Evolutionary conservation across 2,113 vertebrate genomes (phyloP).

Genomic region (Candoia aspera): DNA sequence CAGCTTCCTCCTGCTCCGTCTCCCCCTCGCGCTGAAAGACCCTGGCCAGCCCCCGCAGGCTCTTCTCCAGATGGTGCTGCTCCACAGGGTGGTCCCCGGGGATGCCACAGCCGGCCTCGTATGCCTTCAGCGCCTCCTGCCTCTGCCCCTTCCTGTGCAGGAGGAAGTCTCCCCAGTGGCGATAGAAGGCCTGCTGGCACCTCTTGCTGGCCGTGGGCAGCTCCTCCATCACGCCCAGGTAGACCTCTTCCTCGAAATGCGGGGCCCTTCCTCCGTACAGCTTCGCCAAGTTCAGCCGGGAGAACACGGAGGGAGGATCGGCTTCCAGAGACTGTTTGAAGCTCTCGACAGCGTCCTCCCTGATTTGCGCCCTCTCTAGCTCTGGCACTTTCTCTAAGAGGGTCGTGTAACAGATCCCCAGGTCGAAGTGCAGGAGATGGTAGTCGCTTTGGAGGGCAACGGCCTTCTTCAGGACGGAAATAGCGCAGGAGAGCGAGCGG

Average conservation of each 20-base stretch:
- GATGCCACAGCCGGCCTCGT: not conserved
- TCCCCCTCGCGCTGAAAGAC: not conserved
- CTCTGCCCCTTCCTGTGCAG: not conserved
- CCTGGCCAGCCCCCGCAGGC: not conserved
- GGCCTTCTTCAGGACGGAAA: not conserved
- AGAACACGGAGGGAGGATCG: not conserved
- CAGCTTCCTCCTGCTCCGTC: too few relatives aligned
- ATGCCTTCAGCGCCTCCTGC: not conserved
- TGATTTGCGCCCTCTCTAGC: accelerated
- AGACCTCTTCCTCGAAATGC: not conserved
- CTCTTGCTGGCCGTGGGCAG: not conserved
- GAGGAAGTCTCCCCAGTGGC: slow-evolving; percentile 20
- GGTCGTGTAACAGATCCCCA: not conserved
- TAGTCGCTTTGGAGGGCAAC: not conserved
- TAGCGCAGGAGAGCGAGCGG: accelerated
- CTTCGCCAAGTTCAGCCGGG: not conserved
- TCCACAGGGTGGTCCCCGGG: not conserved
- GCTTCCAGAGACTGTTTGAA: not conserved
- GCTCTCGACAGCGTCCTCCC: not conserved
- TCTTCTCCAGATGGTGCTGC: accelerated
- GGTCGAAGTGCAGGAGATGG: not conserved
- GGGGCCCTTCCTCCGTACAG: not conserved
- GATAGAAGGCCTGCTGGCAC: slow-evolving; percentile 19
- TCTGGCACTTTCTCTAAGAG: accelerated
- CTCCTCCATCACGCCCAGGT: not conserved